These are phyloP conservation scores for Camelus bactrianus DNA, from an alignment of 2,113 vertebrate species.

Conservation along the genomic window DNA sequence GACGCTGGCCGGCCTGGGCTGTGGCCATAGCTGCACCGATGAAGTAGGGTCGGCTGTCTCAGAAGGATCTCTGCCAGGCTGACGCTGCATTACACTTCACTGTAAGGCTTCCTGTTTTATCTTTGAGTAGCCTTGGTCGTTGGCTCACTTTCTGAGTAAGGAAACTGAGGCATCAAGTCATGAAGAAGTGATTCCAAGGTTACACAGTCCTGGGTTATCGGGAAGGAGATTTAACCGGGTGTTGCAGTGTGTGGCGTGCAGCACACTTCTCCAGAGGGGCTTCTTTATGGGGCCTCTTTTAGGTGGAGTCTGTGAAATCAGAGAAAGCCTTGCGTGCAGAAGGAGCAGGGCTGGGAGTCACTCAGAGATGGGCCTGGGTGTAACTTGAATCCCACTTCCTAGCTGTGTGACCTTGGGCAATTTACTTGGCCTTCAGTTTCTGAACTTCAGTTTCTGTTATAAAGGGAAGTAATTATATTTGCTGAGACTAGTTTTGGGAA, in stretches of 20 bases:
- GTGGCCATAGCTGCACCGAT: accelerated
- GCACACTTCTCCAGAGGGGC: background rate
- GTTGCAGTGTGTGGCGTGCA: background rate
- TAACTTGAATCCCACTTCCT: background rate
- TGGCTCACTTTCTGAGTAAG: background rate
- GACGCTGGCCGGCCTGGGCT: background rate
- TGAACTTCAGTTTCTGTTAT: background rate
- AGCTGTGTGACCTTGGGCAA: background rate
- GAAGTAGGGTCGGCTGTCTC: background rate
- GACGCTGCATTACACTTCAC: accelerated
- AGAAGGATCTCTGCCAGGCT: background rate
- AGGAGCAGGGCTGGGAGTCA: background rate
- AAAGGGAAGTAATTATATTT: background rate
- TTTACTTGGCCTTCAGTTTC: background rate
- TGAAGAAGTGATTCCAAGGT: background rate
- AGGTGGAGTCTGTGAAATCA: background rate
- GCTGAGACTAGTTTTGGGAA: background rate
- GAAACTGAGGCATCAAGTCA: background rate
- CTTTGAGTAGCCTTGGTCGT: background rate
- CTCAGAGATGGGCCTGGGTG: background rate
- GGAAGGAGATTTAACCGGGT: background rate
- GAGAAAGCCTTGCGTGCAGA: background rate
- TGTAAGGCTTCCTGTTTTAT: background rate
- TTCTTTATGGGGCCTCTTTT: background rate
- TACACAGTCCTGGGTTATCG: background rate